Conservation (phyloP, 1,140 invertebrate genomes). For the Matsumurasca onukii region DNA sequence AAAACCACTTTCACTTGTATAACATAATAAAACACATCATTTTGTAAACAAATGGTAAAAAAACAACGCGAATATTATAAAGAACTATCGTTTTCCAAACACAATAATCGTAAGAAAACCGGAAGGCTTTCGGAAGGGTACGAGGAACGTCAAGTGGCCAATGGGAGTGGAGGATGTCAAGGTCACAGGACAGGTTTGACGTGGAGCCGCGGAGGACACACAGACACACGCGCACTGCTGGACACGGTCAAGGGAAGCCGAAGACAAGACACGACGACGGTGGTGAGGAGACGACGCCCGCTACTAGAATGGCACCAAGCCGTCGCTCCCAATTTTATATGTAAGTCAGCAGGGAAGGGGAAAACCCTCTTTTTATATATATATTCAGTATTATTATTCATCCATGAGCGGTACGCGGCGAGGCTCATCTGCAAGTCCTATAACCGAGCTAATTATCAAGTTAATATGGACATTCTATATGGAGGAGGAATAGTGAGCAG, state of each 20-base stretch:
- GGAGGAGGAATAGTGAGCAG: conserved; percentile 51
- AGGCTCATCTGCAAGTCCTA: conserved; percentile 84
- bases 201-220: conserved; percentile 14
- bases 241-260: neutral
- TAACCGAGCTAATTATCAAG: conserved; percentile 88
- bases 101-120: too few species aligned
- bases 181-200: conserved; percentile 23
- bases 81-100: too few species aligned
- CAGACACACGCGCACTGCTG: neutral
- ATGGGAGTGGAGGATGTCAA: conserved; percentile 4
- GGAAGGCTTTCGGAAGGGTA: neutral
- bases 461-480: conserved; percentile 78
- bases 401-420: conserved; percentile 33
- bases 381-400: conserved; percentile 45
- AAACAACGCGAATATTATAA: too few species aligned
- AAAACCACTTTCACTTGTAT: too few species aligned
- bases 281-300: conserved; percentile 15
- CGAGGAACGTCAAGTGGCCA: conserved; percentile 1
- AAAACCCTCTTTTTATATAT: conserved; percentile 43
- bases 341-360: conserved; percentile 43
- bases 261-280: neutral
- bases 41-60: too few species aligned
- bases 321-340: conserved; percentile 46
- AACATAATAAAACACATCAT: too few species aligned
- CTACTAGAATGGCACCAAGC: conserved; percentile 44